Percentiles rank a stretch among this genome's conserved stretches.
phyloP scores from a whole-genome alignment of 1,140 invertebrate species.

The Drosophila nigromelanica region DNA sequence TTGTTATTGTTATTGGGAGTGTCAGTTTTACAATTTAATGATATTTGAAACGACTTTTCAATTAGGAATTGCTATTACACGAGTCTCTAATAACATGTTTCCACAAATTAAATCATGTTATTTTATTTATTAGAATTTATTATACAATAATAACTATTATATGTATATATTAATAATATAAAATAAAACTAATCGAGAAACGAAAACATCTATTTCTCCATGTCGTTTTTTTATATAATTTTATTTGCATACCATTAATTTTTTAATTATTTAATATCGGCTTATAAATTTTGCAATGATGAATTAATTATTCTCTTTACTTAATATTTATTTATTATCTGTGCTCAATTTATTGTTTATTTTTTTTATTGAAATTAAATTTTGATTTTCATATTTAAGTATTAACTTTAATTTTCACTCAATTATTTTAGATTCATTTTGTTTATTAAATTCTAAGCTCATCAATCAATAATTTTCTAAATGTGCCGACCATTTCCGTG shows the following conservation, averaged over 20 bases:
- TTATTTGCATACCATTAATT: too few species aligned
- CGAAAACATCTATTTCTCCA: not conserved
- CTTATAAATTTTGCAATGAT: too few species aligned
- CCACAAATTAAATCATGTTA: too few species aligned
- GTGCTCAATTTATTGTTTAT: too few species aligned
- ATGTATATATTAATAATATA: too few species aligned
- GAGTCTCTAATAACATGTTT: constrained; percentile 1
- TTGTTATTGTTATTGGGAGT: not conserved
- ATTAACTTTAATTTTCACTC: not conserved
- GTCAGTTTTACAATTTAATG: not conserved
- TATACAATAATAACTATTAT: too few species aligned
- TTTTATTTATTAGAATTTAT: not conserved
- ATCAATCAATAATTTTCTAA: not conserved
- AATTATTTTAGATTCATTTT: not conserved
- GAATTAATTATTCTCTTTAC: too few species aligned
- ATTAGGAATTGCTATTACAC: not conserved
- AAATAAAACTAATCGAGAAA: too few species aligned
- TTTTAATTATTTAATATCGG: too few species aligned
- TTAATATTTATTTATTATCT: not conserved
- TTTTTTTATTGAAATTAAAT: not conserved
- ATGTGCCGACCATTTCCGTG: not conserved
- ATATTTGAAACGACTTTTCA: not conserved
- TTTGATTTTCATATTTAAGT: not conserved
- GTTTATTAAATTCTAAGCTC: not conserved
- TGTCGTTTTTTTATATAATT: too few species aligned